These are phyloP conservation scores for Magallana nippona DNA, from an alignment of 2,888 invertebrate species.

Conservation along the genomic window DNA sequence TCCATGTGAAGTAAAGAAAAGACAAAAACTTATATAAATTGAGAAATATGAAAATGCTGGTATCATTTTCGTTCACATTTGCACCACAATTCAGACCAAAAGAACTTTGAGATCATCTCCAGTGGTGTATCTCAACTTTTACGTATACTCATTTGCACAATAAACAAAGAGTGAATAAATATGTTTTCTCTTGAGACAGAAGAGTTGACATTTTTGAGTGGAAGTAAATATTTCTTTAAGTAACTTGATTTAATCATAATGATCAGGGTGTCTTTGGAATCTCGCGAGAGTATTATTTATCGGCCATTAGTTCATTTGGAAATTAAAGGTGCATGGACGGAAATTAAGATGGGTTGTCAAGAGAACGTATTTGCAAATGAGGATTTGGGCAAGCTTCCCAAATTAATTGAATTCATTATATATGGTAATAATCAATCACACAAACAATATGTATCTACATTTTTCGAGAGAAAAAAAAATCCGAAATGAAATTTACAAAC, in stretches of 20 bases:
- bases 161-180: neutral
- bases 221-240: constrained; percentile 2
- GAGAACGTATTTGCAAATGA: too few relatives aligned
- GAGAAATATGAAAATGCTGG: neutral
- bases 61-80: neutral
- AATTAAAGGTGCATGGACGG: too few relatives aligned
- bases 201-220: neutral
- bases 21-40: neutral
- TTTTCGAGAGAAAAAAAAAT: too few relatives aligned
- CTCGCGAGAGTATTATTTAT: neutral
- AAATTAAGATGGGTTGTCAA: too few relatives aligned
- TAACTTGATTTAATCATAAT: constrained; percentile 19
- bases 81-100: too few relatives aligned
- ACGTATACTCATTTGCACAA: constrained; percentile 11
- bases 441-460: too few relatives aligned
- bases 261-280: neutral
- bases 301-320: neutral
- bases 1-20: neutral
- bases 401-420: too few relatives aligned
- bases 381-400: too few relatives aligned
- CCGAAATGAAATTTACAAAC: too few relatives aligned
- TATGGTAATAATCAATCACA: too few relatives aligned
- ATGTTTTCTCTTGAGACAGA: neutral
- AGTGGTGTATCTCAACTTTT: neutral
- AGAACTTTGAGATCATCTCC: neutral